Conservation (phyloP, 2,888 invertebrate genomes). For the Drosophila meridiana region DNA sequence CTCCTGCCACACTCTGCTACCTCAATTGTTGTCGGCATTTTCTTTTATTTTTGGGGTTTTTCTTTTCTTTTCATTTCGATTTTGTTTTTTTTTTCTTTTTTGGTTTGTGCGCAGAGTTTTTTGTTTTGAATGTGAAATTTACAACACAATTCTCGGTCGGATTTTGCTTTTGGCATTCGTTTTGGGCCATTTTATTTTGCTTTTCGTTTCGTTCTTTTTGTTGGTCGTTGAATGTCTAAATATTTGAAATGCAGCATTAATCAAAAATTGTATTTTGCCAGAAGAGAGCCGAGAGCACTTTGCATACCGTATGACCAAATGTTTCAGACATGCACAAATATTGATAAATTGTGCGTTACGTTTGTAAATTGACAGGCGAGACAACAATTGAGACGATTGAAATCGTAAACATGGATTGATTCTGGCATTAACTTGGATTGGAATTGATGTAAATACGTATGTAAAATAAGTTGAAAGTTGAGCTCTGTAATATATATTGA, state of each 20-base stretch:
- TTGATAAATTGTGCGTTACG: conserved; percentile 58
- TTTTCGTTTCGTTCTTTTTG: not conserved
- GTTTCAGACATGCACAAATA: conserved; percentile 58
- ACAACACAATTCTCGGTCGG: conserved; percentile 40
- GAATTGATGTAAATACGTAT: not conserved
- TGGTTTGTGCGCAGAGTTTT: conserved; percentile 22
- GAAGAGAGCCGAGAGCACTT: conserved; percentile 28
- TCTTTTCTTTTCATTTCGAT: not conserved
- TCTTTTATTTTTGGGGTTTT: not conserved
- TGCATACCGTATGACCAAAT: conserved; percentile 24
- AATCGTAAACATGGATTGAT: not conserved
- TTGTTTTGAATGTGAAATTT: conserved; percentile 49
- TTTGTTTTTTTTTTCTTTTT: not conserved
- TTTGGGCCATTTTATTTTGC: conserved; percentile 11
- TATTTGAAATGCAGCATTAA: conserved; percentile 63
- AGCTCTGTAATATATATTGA: not conserved
- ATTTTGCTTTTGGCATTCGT: conserved; percentile 38
- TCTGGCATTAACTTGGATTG: not conserved
- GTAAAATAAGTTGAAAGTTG: not conserved
- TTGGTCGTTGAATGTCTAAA: conserved; percentile 47
- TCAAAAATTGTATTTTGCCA: conserved; percentile 54
- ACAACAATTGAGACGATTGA: conserved; percentile 28
- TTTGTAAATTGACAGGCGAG: conserved; percentile 47
- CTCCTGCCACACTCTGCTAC: conserved; percentile 9
- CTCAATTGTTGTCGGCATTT: conserved; percentile 31